phyloP scores from a whole-genome alignment of 2,888 invertebrate genomes.

The Chloroclysta siterata region DNA sequence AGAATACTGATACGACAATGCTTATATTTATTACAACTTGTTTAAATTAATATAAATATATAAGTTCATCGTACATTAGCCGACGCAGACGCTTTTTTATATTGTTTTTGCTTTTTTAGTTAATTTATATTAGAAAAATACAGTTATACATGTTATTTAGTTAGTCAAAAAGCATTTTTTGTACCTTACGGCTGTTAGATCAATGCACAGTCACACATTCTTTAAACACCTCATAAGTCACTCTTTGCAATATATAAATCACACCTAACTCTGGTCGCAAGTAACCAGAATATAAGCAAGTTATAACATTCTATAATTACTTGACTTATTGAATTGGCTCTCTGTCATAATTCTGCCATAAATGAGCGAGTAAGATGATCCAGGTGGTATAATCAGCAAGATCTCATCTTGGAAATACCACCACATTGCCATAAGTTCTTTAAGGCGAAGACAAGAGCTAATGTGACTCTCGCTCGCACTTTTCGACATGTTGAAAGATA shows the following conservation, averaged over 20 bases:
- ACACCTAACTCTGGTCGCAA: slow-evolving; percentile 3
- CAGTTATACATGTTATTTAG: neutral
- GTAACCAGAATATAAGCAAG: slow-evolving; percentile 5
- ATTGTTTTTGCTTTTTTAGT: too few species aligned
- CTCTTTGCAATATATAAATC: slow-evolving; percentile 1
- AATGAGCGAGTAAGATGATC: too few species aligned
- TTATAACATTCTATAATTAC: slow-evolving; percentile 5
- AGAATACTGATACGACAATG: too few species aligned
- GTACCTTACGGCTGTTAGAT: neutral
- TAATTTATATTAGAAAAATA: neutral
- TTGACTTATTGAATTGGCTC: neutral
- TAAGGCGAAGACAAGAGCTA: too few species aligned
- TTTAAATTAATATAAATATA: neutral
- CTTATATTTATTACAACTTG: neutral
- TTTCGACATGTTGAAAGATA: too few species aligned
- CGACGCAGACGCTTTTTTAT: too few species aligned
- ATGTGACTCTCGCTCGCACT: too few species aligned
- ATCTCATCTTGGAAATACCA: too few species aligned
- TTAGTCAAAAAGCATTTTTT: neutral
- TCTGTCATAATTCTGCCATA: too few species aligned
- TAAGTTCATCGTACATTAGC: neutral
- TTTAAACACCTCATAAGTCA: slow-evolving; percentile 21
- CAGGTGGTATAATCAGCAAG: too few species aligned
- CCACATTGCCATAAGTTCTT: too few species aligned
- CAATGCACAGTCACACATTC: slow-evolving; percentile 17